Conservation (phyloP, 2,888 invertebrate genomes). For the Mythimna vitellina region DNA sequence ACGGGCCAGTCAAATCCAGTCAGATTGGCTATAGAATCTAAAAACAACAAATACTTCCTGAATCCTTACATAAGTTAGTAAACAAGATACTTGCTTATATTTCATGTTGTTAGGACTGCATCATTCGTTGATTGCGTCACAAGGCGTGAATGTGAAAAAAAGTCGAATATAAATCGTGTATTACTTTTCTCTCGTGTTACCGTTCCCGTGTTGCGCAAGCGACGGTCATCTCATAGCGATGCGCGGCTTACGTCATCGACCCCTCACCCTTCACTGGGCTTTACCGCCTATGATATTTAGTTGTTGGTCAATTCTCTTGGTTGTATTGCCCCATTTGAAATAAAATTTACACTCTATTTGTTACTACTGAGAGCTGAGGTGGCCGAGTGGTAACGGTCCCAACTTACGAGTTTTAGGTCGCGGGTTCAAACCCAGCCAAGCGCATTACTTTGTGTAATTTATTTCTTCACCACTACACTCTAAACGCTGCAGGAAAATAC, state of each 20-base stretch:
- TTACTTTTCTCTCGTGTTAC: slow-evolving; percentile 47
- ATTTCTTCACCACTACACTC: no score
- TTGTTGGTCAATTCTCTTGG: background rate
- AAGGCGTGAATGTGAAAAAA: slow-evolving; percentile 51
- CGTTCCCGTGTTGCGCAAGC: slow-evolving; percentile 55
- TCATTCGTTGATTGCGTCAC: slow-evolving; percentile 40
- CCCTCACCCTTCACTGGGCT: slow-evolving; percentile 54
- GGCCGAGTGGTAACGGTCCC: no score
- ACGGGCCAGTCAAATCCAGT: no score
- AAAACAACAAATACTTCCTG: slow-evolving; percentile 43
- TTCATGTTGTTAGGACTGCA: slow-evolving; percentile 40
- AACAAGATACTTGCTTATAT: slow-evolving; percentile 49
- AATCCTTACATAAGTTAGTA: slow-evolving; percentile 42
- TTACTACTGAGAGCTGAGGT: no score
- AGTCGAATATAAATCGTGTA: slow-evolving; percentile 55
- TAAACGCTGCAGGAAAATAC: no score
- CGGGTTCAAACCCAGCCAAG: no score
- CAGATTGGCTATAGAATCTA: slow-evolving; percentile 1
- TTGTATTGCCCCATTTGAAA: background rate
- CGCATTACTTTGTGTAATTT: no score
- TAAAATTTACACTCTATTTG: no score
- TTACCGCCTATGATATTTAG: background rate
- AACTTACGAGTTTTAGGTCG: no score
- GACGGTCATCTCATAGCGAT: slow-evolving; percentile 59
- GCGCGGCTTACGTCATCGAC: slow-evolving; percentile 52